Percentiles rank a stretch among this genome's conserved stretches.
Evolutionary conservation across 2,113 vertebrate genomes (phyloP).

Genomic region (Polypterus senegalus): DNA sequence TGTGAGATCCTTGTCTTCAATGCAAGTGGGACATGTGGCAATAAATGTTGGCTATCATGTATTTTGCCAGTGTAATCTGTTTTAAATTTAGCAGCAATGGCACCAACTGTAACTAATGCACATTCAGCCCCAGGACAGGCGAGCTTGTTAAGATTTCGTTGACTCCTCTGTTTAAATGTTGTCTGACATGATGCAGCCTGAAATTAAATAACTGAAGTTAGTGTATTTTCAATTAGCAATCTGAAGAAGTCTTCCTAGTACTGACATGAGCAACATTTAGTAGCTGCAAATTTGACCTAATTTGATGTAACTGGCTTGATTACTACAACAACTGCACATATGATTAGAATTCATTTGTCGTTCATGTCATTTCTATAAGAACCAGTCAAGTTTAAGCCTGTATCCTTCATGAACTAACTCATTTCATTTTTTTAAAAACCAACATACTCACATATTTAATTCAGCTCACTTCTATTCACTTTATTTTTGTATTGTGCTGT

Average conservation of each 20-base stretch:
- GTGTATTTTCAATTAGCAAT: constrained; percentile 19
- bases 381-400: not conserved
- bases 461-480: too few relatives aligned
- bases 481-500: too few relatives aligned
- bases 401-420: too few relatives aligned
- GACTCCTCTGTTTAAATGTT: constrained; percentile 24
- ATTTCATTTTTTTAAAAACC: too few relatives aligned
- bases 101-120: not conserved
- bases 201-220: not conserved
- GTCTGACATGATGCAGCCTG: constrained; percentile 24
- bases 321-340: constrained; percentile 43
- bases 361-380: constrained; percentile 43
- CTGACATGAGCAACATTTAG: constrained; percentile 23
- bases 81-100: too few relatives aligned
- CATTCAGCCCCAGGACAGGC: constrained; percentile 1
- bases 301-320: constrained; percentile 23
- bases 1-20: too few relatives aligned
- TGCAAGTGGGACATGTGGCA: too few relatives aligned
- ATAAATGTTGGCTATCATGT: too few relatives aligned
- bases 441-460: too few relatives aligned
- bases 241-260: constrained; percentile 9
- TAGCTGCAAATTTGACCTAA: constrained; percentile 32
- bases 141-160: constrained; percentile 19
- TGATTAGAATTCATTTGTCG: constrained; percentile 47
- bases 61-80: too few relatives aligned